Evolutionary conservation across 1,140 invertebrate genomes (phyloP), one percentile per base, ranked within the genome.

Genomic region (Drosophila grimshawi): DNA sequence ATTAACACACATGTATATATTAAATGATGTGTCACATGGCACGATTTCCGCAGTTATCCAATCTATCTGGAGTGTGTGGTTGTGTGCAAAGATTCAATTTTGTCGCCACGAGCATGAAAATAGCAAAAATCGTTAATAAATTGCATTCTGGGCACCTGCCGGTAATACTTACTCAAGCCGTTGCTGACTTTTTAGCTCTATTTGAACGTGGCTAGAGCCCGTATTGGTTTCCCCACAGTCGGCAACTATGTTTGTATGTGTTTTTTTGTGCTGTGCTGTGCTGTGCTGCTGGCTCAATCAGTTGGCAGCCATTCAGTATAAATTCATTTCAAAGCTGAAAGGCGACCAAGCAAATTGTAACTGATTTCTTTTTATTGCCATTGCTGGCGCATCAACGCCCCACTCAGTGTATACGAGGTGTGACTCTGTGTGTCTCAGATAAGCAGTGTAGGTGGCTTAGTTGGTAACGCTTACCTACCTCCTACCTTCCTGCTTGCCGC

Each of bases 81-180:
- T 30, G 33, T 63, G 53, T 68, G 77, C 45, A 45, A 33, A 66
- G 49, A 86, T 88, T 78, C 79, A 86, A 86, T 86, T 82, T 79
- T 80, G 68, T 78, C 69, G 73, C 68, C 72, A 19, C 0, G 71
- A 62, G 65, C 69, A 71, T 70, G 63, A 83, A 88, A 79, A 82
- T 88, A 82, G 82, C 79, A 79, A 86, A 88, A 88, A 83, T 88
- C 80, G 69, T 88, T 89, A 85, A 88, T 85, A 88, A 88, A 88
- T 89, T 88, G 83, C 83, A 89, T 89, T 88, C 57, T 53, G 55
- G 46, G 64, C 63, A 61, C 53, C 70, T 65, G 55, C 55, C 45
- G 45, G 43, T 43, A 4, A 4, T 33, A 4, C 33, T 33, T 33
- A 33, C 33, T 10, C 55, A 19, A 41, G 11, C 37, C 43, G 10